phyloP scores from a whole-genome alignment of 23 tunicate species.

The Clavelina lepadiformis region DNA sequence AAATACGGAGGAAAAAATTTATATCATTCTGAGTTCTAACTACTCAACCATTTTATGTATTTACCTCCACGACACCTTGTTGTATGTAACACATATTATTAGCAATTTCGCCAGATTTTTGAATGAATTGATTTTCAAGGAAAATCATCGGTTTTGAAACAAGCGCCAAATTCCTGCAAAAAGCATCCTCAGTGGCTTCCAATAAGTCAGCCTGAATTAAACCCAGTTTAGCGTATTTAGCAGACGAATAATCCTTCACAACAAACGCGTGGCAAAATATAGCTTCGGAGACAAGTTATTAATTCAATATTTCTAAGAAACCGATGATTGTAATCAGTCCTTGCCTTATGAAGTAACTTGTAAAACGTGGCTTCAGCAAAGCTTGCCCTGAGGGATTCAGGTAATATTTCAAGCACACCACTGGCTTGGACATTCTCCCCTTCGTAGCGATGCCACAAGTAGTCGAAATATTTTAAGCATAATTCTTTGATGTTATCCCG shows the following conservation, averaged over 20 bases:
- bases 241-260: neutral
- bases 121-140: constrained; percentile 73
- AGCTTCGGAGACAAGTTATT: too few relatives aligned
- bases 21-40: too few relatives aligned
- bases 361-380: constrained; percentile 69
- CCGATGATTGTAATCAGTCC: neutral
- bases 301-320: neutral
- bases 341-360: constrained; percentile 41
- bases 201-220: constrained; percentile 55
- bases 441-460: constrained; percentile 74
- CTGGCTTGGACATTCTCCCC: constrained; percentile 59
- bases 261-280: neutral
- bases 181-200: constrained; percentile 50
- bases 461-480: constrained; percentile 72
- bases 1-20: neutral
- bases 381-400: constrained; percentile 43
- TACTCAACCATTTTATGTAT: neutral
- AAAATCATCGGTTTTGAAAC: constrained; percentile 54
- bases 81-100: constrained; percentile 65
- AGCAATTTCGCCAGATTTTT: constrained; percentile 78
- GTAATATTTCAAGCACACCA: constrained; percentile 47
- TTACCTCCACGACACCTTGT: constrained; percentile 71
- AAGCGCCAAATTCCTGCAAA: constrained; percentile 62
- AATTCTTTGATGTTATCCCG: constrained; percentile 45
- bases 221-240: neutral